Conservation (phyloP, 23 tunicate genomes). For the Trididemnum nubilum region DNA sequence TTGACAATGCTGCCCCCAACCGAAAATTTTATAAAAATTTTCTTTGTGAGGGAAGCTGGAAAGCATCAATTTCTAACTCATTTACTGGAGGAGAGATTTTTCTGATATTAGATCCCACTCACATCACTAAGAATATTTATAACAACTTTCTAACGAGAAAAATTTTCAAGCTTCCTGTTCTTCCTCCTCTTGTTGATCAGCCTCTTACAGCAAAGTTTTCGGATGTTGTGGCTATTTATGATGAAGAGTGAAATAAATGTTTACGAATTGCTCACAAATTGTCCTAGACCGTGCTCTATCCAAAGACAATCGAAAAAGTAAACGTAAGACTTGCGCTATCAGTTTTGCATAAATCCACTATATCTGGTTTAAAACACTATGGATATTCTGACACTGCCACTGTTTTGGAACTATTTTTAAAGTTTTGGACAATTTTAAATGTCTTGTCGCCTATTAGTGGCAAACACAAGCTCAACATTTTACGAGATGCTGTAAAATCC, state of each 20-base stretch:
- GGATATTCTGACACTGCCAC: constrained; percentile 15
- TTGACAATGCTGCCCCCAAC: constrained; percentile 25
- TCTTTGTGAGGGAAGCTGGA: constrained; percentile 28
- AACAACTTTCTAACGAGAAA: constrained; percentile 19
- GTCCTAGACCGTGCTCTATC: constrained; percentile 23
- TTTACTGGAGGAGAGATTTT: constrained; percentile 27
- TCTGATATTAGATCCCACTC: constrained; percentile 24
- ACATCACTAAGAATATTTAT: constrained; percentile 8
- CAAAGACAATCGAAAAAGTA: constrained; percentile 3
- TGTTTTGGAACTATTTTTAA: constrained; percentile 9
- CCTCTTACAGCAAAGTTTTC: constrained; percentile 9
- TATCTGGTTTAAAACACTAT: constrained; percentile 13
- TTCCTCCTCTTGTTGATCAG: neutral
- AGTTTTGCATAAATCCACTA: constrained; percentile 7
- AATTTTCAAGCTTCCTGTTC: neutral
- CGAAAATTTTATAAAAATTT: constrained; percentile 19
- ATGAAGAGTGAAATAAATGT: constrained; percentile 9
- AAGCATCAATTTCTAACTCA: neutral
- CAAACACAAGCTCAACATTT: constrained; percentile 8
- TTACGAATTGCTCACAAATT: constrained; percentile 24
- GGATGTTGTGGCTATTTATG: constrained; percentile 11
- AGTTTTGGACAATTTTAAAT: constrained; percentile 11
- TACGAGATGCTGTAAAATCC: neutral
- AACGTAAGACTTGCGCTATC: constrained; percentile 20
- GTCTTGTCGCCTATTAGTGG: constrained; percentile 4